Percentiles rank a stretch among this genome's conserved stretches.
Conservation (phyloP, 2,797 vertebrate genomes). For the Acanthopagrus latus region DNA sequence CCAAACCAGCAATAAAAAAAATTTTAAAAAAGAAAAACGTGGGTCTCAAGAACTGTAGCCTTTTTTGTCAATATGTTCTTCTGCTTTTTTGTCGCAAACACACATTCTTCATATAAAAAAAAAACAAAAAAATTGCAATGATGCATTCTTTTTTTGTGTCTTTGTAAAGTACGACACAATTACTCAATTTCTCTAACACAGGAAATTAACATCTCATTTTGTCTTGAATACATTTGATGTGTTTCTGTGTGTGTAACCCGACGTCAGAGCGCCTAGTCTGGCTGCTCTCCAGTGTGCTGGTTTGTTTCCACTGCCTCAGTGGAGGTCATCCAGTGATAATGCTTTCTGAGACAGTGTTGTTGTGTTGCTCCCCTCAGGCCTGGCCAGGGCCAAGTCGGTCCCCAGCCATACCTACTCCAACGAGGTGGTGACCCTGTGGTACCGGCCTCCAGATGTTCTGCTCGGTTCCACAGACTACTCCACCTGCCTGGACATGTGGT, state of each 20-base stretch:
- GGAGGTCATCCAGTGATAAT: slow-evolving; percentile 65
- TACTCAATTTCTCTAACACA: neutral
- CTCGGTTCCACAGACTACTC: slow-evolving; percentile 98
- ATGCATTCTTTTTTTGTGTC: neutral
- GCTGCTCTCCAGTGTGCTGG: slow-evolving; percentile 5
- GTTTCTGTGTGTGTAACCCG: neutral
- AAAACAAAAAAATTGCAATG: neutral
- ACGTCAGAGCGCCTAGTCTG: neutral
- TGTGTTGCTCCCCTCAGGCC: slow-evolving; percentile 82
- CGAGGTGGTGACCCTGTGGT: slow-evolving; percentile 98
- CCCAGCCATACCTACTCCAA: slow-evolving; percentile 99
- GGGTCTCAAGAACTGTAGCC: neutral
- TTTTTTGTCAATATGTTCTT: neutral
- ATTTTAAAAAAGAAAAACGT: too few relatives aligned
- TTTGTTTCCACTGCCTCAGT: slow-evolving; percentile 23
- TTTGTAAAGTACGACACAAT: neutral
- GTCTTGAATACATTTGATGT: neutral
- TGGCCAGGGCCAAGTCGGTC: slow-evolving; percentile 96
- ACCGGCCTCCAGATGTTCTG: slow-evolving; percentile 96
- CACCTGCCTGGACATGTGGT: slow-evolving; percentile 99
- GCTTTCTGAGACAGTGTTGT: slow-evolving; percentile 46
- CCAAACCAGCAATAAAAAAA: too few relatives aligned
- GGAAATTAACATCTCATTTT: neutral
- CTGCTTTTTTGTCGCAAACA: neutral
- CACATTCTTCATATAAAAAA: neutral